Base-by-base conservation (phyloP, 2,888 invertebrate species). In the Phania funesta region DNA sequence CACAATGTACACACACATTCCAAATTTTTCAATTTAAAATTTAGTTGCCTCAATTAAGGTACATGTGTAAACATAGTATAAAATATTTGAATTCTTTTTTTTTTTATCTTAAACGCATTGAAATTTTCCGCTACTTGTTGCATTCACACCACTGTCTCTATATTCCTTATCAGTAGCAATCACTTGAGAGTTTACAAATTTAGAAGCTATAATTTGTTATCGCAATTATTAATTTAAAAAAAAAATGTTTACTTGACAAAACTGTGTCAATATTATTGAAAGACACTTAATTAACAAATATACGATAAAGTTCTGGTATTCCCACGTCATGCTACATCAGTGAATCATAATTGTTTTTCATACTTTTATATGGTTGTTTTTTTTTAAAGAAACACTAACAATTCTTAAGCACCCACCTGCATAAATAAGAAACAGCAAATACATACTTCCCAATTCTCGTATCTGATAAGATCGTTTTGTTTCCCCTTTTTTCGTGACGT, bases 271-370 rank as follows among this genome's bases (percentile, higher is more conserved):
- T 60, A 65, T 18, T 29, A 50, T 24, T 11, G 2, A 5, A 38
- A 13, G 24, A 35, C 22, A 52, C 5, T 54, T 35, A 13, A 29
- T 35, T 46, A 5, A 11, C 6, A 48, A n/a, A 29, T 7, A 38
- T 46, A 16, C n/a, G 24, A 65, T 38, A 9, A 16, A 24, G 18
- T 24, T 18, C 1, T 50, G 58, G 67, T 60, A 76, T 50, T 67
- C 16, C 75, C 75, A 24, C 29, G 20, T 62, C 26, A 29, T 32
- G 5, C 44, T 41, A n/a, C 18, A 38, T 0, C 11, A 41, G 18
- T 76, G 76, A 76, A 52, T 76, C 76, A 76, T 76, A 41, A 50
- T 24, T 67, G n/a, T 60, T 65, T 58, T 46, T 26, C 18, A n/a
- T n/a, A n/a, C n/a, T n/a, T n/a, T n/a, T 0, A n/a, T 7, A 35